Percentiles rank a stretch among this genome's conserved stretches.
phyloP scores from a whole-genome alignment of 2,888 invertebrate genomes.

The Congeria kusceri region DNA sequence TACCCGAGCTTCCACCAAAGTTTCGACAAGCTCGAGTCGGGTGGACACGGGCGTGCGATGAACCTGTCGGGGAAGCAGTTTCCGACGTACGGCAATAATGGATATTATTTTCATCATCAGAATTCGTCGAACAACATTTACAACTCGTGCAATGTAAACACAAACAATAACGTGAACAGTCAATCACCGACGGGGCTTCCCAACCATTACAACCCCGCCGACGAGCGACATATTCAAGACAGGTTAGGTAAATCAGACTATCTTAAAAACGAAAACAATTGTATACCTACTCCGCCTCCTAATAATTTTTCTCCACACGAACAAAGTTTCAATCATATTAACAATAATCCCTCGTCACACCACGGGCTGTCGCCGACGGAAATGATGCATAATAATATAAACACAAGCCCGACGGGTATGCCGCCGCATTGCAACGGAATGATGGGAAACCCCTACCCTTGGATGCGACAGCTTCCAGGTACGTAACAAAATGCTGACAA shows the following conservation, averaged over 20 bases:
- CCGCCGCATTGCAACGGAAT: conserved; percentile 60
- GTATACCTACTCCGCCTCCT: conserved; percentile 72
- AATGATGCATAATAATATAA: conserved; percentile 57
- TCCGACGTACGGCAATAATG: conserved; percentile 53
- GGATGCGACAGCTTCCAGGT: conserved; percentile 65
- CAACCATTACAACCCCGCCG: conserved; percentile 23
- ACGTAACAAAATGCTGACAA: conserved; percentile 8
- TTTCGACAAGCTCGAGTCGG: conserved; percentile 63
- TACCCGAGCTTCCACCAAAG: conserved; percentile 65
- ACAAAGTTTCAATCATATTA: conserved; percentile 61
- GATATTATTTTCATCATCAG: conserved; percentile 53
- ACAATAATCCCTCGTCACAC: conserved; percentile 50
- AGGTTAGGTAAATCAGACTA: conserved; percentile 51
- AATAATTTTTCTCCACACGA: conserved; percentile 64
- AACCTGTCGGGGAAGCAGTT: conserved; percentile 64
- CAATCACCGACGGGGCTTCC: conserved; percentile 29
- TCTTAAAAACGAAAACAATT: conserved; percentile 69
- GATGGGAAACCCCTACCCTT: conserved; percentile 60
- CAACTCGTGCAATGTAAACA: conserved; percentile 56
- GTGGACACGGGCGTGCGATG: conserved; percentile 61
- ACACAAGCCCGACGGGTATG: conserved; percentile 48
- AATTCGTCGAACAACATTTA: conserved; percentile 53
- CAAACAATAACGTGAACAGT: conserved; percentile 26
- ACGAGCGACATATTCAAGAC: conserved; percentile 52
- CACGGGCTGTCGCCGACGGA: conserved; percentile 61